Conservation (phyloP, 2,113 vertebrate genomes). For the Protomyctophum bolini region DNA sequence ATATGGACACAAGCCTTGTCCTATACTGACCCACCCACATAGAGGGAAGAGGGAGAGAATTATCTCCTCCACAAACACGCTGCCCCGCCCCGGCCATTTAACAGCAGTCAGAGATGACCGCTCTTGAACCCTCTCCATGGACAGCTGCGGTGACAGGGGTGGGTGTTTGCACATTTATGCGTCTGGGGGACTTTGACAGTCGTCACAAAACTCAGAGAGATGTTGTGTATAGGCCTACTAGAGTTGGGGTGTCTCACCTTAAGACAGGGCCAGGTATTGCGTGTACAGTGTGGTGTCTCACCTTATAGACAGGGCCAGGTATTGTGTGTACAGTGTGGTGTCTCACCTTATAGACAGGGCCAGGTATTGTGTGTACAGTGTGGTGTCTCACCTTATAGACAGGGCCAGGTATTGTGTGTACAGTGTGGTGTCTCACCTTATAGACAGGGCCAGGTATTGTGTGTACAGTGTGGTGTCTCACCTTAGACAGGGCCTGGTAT, state of each 20-base stretch:
- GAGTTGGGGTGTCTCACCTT: no score
- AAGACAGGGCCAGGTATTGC: no score
- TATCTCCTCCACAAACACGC: constrained; percentile 1
- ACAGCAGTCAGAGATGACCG: not conserved
- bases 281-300: constrained; percentile 28
- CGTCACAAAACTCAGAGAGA: not conserved
- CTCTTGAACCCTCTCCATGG: not conserved
- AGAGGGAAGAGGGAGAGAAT: not conserved
- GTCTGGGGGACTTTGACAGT: not conserved
- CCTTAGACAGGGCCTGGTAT: constrained; percentile 83
- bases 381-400: constrained; percentile 77
- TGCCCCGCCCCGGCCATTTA: not conserved
- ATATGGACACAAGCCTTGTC: constrained; percentile 3
- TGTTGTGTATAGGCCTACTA: no score
- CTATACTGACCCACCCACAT: not conserved
- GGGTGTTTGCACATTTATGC: not conserved
- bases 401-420: constrained; percentile 81
- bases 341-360: no score
- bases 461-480: constrained; percentile 28
- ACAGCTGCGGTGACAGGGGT: not conserved
- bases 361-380: no score
- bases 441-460: no score
- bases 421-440: no score
- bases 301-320: constrained; percentile 84
- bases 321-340: no score